phyloP scores from a whole-genome alignment of 2,113 vertebrate genomes.

The Gymnobelideus leadbeateri region DNA sequence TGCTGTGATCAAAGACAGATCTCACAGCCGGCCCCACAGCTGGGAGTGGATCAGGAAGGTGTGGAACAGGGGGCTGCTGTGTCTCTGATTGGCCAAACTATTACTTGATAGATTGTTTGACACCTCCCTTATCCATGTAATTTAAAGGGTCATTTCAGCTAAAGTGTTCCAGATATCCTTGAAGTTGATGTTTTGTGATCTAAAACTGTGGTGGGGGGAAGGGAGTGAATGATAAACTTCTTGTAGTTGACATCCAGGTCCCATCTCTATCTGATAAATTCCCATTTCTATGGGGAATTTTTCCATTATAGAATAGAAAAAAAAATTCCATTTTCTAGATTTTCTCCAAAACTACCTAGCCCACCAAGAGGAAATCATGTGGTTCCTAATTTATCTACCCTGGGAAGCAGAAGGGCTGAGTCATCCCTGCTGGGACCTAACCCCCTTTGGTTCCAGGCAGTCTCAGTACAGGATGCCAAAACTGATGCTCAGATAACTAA shows the following conservation, averaged over 20 bases:
- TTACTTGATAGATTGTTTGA: not conserved
- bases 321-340: slow-evolving; percentile 10
- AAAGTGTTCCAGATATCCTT: slow-evolving; percentile 6
- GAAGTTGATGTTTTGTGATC: not conserved
- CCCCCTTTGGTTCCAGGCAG: not conserved
- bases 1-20: not conserved
- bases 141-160: not conserved
- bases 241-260: not conserved
- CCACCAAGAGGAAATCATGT: slow-evolving; percentile 9
- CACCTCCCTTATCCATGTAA: not conserved
- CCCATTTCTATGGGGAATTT: not conserved
- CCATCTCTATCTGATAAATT: not conserved
- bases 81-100: not conserved
- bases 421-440: not conserved
- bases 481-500: not conserved
- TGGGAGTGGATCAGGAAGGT: rapidly evolving
- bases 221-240: not conserved
- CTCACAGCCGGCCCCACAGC: not conserved
- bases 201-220: not conserved
- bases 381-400: slow-evolving; percentile 27
- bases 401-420: slow-evolving; percentile 35
- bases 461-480: not conserved
- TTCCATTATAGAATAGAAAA: not conserved
- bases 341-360: not conserved
- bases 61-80: rapidly evolving